These are phyloP conservation scores for Chaunax sp. DNA, from an alignment of 2,797 vertebrate species.

Conservation along the genomic window DNA sequence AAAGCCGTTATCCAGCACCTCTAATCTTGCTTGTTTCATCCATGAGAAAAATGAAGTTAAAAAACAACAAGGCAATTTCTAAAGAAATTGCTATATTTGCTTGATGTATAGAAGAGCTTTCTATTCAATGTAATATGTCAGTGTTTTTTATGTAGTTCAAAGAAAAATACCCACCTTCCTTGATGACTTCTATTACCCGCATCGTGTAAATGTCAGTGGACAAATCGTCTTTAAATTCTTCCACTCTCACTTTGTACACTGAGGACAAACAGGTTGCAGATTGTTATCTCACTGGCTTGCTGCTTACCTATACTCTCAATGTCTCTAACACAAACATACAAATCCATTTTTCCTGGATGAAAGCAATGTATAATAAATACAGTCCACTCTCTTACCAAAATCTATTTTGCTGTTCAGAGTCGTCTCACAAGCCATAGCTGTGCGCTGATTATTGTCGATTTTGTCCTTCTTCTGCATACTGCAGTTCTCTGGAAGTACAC, in stretches of 20 bases:
- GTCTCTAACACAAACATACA: too few species aligned
- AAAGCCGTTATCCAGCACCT: too few species aligned
- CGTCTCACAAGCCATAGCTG: slow-evolving; percentile 61
- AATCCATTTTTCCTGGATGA: too few species aligned
- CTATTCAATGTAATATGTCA: too few species aligned
- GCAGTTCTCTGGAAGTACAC: slow-evolving; percentile 70
- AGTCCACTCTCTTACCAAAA: slow-evolving; percentile 62
- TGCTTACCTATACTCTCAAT: too few species aligned
- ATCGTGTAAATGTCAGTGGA: neutral
- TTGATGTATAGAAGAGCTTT: too few species aligned
- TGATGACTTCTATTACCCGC: neutral
- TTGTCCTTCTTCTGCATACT: slow-evolving; percentile 69
- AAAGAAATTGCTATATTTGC: too few species aligned
- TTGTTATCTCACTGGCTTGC: neutral
- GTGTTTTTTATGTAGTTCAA: neutral
- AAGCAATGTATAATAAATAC: too few species aligned
- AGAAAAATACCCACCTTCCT: slow-evolving; percentile 2
- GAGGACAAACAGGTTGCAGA: neutral
- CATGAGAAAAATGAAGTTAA: too few species aligned
- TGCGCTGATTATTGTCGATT: slow-evolving; percentile 45
- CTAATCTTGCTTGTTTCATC: too few species aligned
- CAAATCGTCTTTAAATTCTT: neutral
- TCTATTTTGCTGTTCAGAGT: slow-evolving; percentile 62
- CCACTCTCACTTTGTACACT: slow-evolving; percentile 3
- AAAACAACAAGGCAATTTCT: too few species aligned